phyloP scores from a whole-genome alignment of 1,140 invertebrate species.

The Drosophila ambigua region DNA sequence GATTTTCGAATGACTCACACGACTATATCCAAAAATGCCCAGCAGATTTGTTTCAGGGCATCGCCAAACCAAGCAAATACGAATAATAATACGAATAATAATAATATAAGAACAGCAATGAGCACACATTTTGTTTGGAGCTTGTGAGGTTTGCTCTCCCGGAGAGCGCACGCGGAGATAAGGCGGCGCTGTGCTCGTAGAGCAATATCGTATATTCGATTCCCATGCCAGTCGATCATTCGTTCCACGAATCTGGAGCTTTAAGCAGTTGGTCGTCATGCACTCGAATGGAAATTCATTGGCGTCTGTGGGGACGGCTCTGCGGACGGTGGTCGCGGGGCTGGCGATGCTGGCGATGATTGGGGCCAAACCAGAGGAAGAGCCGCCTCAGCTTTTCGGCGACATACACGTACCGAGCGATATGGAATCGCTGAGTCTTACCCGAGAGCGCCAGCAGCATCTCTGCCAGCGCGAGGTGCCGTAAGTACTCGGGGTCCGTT shows the following conservation, averaged over 20 bases:
- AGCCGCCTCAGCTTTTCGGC: slow-evolving; percentile 46
- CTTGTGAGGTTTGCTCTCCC: background rate
- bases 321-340: slow-evolving; percentile 18
- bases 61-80: too few species aligned
- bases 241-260: slow-evolving; percentile 30
- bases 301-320: slow-evolving; percentile 3
- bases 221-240: slow-evolving; percentile 42
- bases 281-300: slow-evolving; percentile 6
- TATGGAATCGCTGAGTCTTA: slow-evolving; percentile 60
- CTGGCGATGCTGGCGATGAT: slow-evolving; percentile 1
- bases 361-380: background rate
- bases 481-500: slow-evolving; percentile 37
- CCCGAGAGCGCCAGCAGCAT: slow-evolving; percentile 48
- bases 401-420: slow-evolving; percentile 48
- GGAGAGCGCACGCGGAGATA: slow-evolving; percentile 41
- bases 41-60: too few species aligned
- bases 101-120: background rate
- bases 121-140: slow-evolving; percentile 9
- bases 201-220: background rate
- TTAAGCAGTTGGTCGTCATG: slow-evolving; percentile 46
- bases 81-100: background rate
- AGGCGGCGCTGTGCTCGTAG: slow-evolving; percentile 4
- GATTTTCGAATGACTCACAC: too few species aligned
- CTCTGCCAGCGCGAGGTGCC: slow-evolving; percentile 65
- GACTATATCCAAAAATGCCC: background rate